Conservation (phyloP, 2,888 invertebrate genomes). For the Agonum fuliginosum region DNA sequence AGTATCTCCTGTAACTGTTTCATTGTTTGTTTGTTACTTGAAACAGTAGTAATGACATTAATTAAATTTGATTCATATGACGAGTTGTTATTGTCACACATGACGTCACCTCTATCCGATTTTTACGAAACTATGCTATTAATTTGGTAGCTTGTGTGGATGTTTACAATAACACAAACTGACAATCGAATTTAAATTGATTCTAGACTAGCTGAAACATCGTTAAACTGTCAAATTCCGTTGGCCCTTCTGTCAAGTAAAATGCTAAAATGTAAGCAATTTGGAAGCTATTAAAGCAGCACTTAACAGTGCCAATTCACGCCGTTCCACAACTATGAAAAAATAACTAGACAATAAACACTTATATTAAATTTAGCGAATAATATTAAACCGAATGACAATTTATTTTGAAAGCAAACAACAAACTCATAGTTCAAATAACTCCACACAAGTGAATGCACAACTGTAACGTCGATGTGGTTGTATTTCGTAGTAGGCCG, state of each 20-base stretch:
- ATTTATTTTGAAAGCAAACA: conserved; percentile 52
- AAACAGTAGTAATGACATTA: too few relatives aligned
- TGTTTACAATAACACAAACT: background rate
- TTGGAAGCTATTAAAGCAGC: conserved; percentile 40
- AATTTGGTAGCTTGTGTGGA: background rate
- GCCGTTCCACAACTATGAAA: conserved; percentile 12
- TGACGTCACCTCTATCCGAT: too few relatives aligned
- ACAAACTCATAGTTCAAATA: conserved; percentile 46
- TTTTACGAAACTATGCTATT: too few relatives aligned
- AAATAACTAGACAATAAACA: conserved; percentile 45
- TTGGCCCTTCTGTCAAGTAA: conserved; percentile 53
- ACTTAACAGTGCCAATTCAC: background rate
- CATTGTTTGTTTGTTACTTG: too few relatives aligned
- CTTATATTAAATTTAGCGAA: conserved; percentile 49
- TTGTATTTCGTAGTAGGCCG: conserved; percentile 7
- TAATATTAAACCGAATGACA: conserved; percentile 42
- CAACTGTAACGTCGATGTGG: conserved; percentile 8
- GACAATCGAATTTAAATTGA: conserved; percentile 13
- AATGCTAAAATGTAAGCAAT: conserved; percentile 40
- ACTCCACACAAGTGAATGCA: conserved; percentile 24
- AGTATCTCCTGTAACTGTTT: too few relatives aligned
- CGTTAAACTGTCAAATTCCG: conserved; percentile 11
- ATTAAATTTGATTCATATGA: too few relatives aligned
- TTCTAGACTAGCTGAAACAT: background rate
- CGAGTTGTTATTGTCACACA: too few relatives aligned